Percentiles rank a stretch among this genome's conserved stretches.
phyloP scores from a whole-genome alignment of 2,888 invertebrate species.

The Plebejus anna region DNA sequence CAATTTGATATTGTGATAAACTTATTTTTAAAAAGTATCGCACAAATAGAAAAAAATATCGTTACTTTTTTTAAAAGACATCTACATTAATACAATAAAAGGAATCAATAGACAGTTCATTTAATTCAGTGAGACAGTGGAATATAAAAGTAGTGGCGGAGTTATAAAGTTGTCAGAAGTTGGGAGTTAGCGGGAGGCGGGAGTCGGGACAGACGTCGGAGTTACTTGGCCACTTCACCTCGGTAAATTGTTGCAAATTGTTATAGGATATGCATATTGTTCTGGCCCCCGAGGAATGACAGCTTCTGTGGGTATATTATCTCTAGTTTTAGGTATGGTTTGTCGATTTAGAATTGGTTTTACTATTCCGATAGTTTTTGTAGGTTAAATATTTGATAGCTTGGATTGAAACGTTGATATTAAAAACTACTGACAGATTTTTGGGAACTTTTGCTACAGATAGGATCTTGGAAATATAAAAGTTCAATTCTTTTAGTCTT shows the following conservation, averaged over 20 bases:
- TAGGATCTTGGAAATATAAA: no score
- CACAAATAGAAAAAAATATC: no score
- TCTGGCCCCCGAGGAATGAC: background rate
- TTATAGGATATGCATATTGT: conserved; percentile 12
- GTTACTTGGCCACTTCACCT: conserved; percentile 25
- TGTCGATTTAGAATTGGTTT: no score
- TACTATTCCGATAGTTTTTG: no score
- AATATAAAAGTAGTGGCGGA: conserved; percentile 7
- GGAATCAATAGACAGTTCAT: background rate
- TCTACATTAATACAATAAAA: background rate
- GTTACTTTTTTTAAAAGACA: no score
- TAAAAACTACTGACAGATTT: no score
- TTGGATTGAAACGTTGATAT: no score
- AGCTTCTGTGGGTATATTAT: background rate
- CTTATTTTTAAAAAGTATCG: no score
- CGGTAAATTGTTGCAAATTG: conserved; percentile 27
- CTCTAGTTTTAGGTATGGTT: background rate
- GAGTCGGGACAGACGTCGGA: conserved; percentile 11
- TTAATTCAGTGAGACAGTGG: background rate
- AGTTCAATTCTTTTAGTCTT: no score
- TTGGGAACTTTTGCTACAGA: no score
- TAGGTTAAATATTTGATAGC: no score
- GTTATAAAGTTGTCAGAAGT: conserved; percentile 26
- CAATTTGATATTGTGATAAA: no score
- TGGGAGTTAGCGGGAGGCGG: background rate